These are phyloP conservation scores for Druon quercuslanigerum DNA, from an alignment of 1,140 invertebrate genomes.

Conservation along the genomic window DNA sequence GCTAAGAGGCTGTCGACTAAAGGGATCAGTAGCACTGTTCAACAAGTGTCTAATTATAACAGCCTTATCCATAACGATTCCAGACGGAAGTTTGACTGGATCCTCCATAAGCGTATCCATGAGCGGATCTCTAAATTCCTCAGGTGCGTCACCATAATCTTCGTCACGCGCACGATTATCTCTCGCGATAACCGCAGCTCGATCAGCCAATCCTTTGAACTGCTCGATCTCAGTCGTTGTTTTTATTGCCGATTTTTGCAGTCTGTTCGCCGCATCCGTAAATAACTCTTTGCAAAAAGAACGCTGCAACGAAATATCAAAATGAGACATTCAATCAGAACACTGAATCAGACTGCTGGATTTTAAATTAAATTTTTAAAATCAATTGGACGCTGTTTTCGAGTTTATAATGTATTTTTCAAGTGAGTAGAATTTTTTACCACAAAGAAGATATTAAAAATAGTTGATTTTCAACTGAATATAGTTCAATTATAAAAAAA, in stretches of 20 bases:
- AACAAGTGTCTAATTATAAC: constrained; percentile 96
- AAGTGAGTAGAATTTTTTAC: no score
- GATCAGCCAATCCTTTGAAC: constrained; percentile 87
- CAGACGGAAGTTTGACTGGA: constrained; percentile 94
- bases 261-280: constrained; percentile 88
- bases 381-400: no score
- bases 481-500: no score
- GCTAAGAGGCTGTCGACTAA: constrained; percentile 94
- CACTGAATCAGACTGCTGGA: no score
- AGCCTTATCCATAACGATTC: constrained; percentile 95
- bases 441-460: no score
- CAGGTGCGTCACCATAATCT: constrained; percentile 96
- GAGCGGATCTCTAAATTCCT: constrained; percentile 97
- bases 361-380: no score
- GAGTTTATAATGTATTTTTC: no score
- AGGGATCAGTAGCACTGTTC: constrained; percentile 97
- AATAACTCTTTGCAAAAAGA: constrained; percentile 96
- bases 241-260: constrained; percentile 90
- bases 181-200: constrained; percentile 87
- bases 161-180: constrained; percentile 91
- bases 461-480: no score
- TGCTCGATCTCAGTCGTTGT: constrained; percentile 87
- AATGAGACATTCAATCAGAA: constrained; percentile 32
- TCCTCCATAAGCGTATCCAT: constrained; percentile 99
- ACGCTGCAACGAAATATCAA: constrained; percentile 79